These are phyloP conservation scores for Cantharis flavilabris DNA, from an alignment of 2,888 invertebrate species.

Conservation along the genomic window DNA sequence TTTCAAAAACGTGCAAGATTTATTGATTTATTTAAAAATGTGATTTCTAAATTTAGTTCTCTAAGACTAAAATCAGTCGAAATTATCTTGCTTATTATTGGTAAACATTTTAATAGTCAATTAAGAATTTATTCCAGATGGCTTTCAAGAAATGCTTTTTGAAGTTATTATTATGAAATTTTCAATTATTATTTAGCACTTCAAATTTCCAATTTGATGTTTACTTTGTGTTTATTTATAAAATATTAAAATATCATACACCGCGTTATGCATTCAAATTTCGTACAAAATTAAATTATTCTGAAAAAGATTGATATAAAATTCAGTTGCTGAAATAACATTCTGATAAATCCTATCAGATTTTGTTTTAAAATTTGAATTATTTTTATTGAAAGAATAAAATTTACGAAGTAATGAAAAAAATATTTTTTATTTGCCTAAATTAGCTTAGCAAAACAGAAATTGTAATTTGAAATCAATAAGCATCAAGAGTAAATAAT, in stretches of 20 bases:
- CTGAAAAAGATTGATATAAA: not conserved
- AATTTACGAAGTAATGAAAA: not conserved
- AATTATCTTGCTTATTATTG: not conserved
- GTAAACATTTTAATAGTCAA: not conserved
- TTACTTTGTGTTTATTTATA: not conserved
- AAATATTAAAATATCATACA: not conserved
- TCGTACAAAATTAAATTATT: not conserved
- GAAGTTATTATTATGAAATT: not conserved
- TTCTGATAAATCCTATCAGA: not conserved
- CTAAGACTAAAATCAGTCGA: too few species aligned
- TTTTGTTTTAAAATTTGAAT: not conserved
- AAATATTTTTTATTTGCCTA: not conserved
- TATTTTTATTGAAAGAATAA: not conserved
- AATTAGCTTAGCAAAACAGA: too few species aligned
- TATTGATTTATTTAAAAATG: too few species aligned
- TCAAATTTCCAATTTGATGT: not conserved
- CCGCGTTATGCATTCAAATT: not conserved
- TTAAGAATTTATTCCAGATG: not conserved
- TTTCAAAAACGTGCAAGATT: too few species aligned
- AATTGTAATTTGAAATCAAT: not conserved
- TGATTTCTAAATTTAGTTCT: too few species aligned
- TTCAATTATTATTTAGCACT: not conserved
- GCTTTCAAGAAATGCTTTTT: not conserved
- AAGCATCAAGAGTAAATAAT: too few species aligned
- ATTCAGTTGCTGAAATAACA: not conserved